Evolutionary conservation across 2,797 vertebrate species (phyloP).

Genomic region (Stomatorhinus walkeri): DNA sequence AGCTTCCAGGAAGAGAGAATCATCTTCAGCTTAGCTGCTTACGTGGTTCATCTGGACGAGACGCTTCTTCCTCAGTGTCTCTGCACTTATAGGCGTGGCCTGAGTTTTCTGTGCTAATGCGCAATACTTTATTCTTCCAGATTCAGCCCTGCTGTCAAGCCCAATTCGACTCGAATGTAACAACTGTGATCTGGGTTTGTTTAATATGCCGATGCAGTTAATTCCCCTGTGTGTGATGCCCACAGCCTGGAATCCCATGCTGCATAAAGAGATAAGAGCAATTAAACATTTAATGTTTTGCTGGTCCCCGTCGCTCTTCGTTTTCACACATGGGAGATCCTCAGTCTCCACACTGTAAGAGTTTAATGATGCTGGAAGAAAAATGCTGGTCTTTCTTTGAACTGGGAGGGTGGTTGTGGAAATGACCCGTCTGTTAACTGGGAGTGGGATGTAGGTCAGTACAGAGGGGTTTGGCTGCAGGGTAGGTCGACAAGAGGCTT

Average conservation of each 20-base stretch:
- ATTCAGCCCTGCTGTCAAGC: conserved; percentile 24
- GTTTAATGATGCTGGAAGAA: background rate
- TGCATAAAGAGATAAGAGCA: conserved; percentile 32
- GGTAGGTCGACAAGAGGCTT: background rate
- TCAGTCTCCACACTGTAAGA: background rate
- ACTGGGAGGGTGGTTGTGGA: background rate
- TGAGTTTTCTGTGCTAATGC: conserved; percentile 30
- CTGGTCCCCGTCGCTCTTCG: background rate
- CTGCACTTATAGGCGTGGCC: conserved; percentile 32
- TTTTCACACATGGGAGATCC: background rate
- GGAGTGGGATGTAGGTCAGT: background rate
- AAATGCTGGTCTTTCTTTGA: background rate
- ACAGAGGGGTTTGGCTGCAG: background rate
- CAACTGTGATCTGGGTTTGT: conserved; percentile 24
- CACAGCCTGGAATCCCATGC: conserved; percentile 26
- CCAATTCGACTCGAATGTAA: conserved; percentile 33
- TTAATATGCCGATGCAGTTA: background rate
- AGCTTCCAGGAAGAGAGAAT: background rate
- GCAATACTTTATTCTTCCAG: conserved; percentile 33
- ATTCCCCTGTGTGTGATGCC: conserved; percentile 21
- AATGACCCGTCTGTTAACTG: background rate
- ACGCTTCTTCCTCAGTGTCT: background rate
- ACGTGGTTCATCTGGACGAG: conserved; percentile 32
- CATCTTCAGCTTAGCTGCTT: background rate
- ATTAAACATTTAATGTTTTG: conserved; percentile 28